These are phyloP conservation scores for Carterocephalus palaemon DNA, from an alignment of 2,888 invertebrate species.

Conservation along the genomic window DNA sequence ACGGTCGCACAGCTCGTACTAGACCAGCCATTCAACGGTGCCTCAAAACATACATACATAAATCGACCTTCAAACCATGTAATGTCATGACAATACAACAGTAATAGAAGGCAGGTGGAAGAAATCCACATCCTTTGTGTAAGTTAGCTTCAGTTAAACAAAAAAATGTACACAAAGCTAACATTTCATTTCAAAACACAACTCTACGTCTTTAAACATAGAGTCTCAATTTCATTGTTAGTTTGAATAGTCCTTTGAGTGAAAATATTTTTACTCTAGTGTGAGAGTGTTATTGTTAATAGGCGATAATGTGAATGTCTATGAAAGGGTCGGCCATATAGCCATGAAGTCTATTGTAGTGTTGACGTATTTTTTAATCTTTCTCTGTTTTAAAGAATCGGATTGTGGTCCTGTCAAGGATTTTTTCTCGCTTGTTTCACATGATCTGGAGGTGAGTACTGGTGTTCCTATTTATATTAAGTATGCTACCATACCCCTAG, in stretches of 20 bases:
- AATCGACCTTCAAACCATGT: too few relatives aligned
- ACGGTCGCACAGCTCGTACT: too few relatives aligned
- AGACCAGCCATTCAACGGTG: too few relatives aligned
- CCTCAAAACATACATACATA: too few relatives aligned
- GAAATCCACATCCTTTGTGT: too few relatives aligned
- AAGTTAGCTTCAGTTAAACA: too few relatives aligned
- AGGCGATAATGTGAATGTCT: background rate
- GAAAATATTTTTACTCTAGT: constrained; percentile 1
- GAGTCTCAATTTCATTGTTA: background rate
- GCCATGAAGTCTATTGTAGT: background rate
- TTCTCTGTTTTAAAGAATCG: background rate
- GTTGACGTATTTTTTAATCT: background rate
- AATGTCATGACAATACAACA: too few relatives aligned
- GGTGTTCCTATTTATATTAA: constrained; percentile 12
- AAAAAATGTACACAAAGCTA: too few relatives aligned
- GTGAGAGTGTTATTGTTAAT: background rate
- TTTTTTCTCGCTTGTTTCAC: background rate
- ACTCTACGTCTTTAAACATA: background rate
- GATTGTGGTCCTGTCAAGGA: background rate
- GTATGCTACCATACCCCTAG: too few relatives aligned
- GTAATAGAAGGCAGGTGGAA: too few relatives aligned
- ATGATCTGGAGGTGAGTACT: background rate
- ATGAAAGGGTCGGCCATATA: background rate
- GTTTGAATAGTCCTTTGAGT: background rate
- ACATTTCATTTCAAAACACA: too few relatives aligned